Conservation (phyloP, 2,113 vertebrate species). For the Salvelinus namaycush region DNA sequence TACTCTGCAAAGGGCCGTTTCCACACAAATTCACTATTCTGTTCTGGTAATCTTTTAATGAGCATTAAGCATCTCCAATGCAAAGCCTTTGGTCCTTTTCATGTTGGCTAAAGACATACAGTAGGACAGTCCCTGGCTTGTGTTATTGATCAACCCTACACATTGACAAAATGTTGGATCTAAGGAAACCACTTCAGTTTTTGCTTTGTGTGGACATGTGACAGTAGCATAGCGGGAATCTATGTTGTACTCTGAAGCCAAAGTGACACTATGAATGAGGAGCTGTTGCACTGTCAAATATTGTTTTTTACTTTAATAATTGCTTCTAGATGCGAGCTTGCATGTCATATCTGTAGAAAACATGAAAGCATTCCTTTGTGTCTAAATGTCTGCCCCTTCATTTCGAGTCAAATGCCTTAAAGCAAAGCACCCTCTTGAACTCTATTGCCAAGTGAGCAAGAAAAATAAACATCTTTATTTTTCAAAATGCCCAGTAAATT, state of each 20-base stretch:
- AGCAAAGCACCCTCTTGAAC: neutral
- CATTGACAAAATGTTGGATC: neutral
- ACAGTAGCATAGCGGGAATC: neutral
- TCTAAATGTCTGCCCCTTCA: neutral
- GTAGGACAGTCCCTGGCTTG: neutral
- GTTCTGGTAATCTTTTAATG: slow-evolving; percentile 64
- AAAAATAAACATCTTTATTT: neutral
- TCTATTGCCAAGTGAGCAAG: neutral
- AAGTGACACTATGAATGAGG: neutral
- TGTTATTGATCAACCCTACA: neutral
- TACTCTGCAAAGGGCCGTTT: slow-evolving; percentile 45
- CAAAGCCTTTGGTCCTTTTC: slow-evolving; percentile 22
- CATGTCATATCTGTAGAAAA: neutral
- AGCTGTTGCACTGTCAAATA: neutral
- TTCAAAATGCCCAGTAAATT: neutral
- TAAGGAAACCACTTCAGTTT: neutral
- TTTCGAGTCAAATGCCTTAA: neutral
- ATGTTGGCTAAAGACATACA: slow-evolving; percentile 22
- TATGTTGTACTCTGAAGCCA: neutral
- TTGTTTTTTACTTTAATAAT: neutral
- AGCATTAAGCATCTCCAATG: slow-evolving; percentile 41
- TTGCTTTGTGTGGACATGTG: neutral
- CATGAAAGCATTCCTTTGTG: neutral
- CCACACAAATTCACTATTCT: slow-evolving; percentile 48
- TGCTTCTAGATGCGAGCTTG: neutral